phyloP scores from a whole-genome alignment of 2,888 invertebrate species.

The Eledone cirrhosa region DNA sequence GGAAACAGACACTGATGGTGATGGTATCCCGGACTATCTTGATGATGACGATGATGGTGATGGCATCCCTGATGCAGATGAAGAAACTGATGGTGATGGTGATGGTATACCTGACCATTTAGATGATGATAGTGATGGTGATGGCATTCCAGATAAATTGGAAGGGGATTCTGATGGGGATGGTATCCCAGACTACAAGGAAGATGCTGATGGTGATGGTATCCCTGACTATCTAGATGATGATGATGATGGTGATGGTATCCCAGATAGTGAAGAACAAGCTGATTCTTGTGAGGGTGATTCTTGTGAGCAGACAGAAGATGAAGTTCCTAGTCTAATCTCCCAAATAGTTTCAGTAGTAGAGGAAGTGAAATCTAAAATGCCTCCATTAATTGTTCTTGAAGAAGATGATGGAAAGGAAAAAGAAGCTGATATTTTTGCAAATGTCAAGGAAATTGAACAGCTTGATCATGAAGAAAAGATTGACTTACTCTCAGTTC shows the following conservation, averaged over 20 bases:
- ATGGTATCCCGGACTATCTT: conserved; percentile 46
- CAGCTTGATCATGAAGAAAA: neutral
- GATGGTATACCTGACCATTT: conserved; percentile 51
- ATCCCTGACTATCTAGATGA: conserved; percentile 47
- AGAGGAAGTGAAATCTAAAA: neutral
- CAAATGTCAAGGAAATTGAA: neutral
- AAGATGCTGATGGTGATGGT: conserved; percentile 47
- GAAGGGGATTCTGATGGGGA: conserved; percentile 54
- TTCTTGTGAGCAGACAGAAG: conserved; percentile 23
- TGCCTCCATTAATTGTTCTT: conserved; percentile 9
- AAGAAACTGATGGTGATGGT: conserved; percentile 41
- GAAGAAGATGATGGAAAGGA: neutral
- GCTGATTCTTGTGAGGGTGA: conserved; percentile 38
- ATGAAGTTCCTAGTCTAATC: neutral
- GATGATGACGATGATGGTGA: conserved; percentile 59
- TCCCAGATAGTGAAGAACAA: conserved; percentile 46
- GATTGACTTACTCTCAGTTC: neutral
- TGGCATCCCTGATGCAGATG: conserved; percentile 56
- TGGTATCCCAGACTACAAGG: conserved; percentile 57
- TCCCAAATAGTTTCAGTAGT: neutral
- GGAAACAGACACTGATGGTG: conserved; percentile 42
- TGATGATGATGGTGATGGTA: conserved; percentile 55
- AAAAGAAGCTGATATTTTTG: neutral
- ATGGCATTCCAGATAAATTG: conserved; percentile 54
- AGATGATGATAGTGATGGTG: conserved; percentile 43